These are phyloP conservation scores for Meloidogyne exigua DNA, from an alignment of 1,140 invertebrate species.

Conservation along the genomic window DNA sequence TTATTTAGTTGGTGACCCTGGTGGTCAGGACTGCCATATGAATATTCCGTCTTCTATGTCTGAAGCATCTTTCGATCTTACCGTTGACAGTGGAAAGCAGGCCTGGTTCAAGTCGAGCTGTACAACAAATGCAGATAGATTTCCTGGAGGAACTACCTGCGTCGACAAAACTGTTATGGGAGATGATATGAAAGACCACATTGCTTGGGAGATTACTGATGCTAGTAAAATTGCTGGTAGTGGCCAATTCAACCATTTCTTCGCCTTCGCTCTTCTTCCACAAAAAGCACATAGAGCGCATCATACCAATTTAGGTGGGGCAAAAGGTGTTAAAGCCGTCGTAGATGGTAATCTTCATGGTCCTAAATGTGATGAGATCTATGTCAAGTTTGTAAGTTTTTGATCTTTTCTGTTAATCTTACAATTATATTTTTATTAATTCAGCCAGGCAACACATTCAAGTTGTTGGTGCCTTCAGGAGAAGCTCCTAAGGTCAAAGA, in stretches of 20 bases:
- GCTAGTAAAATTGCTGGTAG: neutral
- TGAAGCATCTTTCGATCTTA: neutral
- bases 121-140: too few species aligned
- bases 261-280: neutral
- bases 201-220: neutral
- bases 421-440: neutral
- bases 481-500: neutral
- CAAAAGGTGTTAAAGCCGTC: neutral
- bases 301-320: neutral
- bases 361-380: neutral
- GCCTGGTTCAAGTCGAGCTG: neutral
- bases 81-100: neutral
- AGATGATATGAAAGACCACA: neutral
- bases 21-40: neutral
- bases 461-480: neutral
- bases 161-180: neutral
- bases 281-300: neutral
- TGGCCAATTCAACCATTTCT: neutral
- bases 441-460: neutral
- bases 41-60: neutral
- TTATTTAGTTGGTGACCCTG: neutral
- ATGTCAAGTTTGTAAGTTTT: conserved; percentile 2
- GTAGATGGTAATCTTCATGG: neutral
- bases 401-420: neutral
- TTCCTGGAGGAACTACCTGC: too few species aligned